Percentiles rank a stretch among this genome's conserved stretches.
Conservation (phyloP, 1,140 invertebrate genomes). For the Listronotus bonariensis region DNA sequence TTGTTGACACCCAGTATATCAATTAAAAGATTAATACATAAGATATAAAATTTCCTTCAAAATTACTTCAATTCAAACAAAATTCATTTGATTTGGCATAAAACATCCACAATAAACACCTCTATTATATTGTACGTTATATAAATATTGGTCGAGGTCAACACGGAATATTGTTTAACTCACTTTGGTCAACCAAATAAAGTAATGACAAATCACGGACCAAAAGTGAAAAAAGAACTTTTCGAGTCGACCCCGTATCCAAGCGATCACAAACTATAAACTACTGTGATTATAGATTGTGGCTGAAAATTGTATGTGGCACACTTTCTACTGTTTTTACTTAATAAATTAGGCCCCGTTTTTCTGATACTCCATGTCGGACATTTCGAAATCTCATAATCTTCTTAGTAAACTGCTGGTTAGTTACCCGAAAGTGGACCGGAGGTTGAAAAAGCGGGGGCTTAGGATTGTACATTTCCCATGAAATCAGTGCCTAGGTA, state of each 20-base stretch:
- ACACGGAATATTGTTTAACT: slow-evolving; percentile 32
- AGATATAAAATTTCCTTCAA: no score
- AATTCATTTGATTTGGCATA: no score
- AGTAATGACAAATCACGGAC: background rate
- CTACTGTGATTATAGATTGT: slow-evolving; percentile 45
- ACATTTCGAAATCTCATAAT: background rate
- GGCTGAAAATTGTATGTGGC: slow-evolving; percentile 40
- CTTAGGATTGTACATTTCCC: slow-evolving; percentile 34
- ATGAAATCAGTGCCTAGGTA: slow-evolving; percentile 52
- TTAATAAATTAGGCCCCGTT: slow-evolving; percentile 19
- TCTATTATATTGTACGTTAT: slow-evolving; percentile 1
- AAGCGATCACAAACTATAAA: slow-evolving; percentile 24
- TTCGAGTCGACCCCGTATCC: slow-evolving; percentile 8
- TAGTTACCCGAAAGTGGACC: slow-evolving; percentile 2
- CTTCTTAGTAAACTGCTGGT: slow-evolving; percentile 2
- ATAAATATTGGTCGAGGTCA: slow-evolving; percentile 5
- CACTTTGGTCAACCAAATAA: slow-evolving; percentile 44
- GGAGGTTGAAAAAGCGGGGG: slow-evolving; percentile 7
- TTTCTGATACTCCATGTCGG: background rate
- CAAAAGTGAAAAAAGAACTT: slow-evolving; percentile 25
- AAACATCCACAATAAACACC: no score
- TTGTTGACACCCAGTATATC: no score
- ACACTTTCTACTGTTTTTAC: slow-evolving; percentile 41
- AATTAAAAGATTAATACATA: no score
- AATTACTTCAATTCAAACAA: no score